Percentiles rank a stretch among this genome's conserved stretches.
These are phyloP conservation scores for Polyommatus iphigenia DNA, from an alignment of 2,888 invertebrate species.

Conservation along the genomic window DNA sequence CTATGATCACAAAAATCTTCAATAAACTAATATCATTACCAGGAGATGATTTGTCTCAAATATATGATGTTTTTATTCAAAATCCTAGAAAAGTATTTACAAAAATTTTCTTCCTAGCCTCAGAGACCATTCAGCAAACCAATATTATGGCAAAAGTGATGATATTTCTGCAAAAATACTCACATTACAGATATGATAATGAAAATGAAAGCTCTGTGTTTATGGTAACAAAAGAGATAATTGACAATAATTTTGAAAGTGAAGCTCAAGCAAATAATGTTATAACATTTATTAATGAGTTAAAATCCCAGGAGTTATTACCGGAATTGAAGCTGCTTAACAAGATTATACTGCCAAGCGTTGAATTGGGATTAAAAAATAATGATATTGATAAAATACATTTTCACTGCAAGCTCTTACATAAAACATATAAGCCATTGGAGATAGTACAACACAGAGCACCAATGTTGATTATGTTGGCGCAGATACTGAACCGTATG, in stretches of 20 bases:
- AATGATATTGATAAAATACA: conserved; percentile 52
- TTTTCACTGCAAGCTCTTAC: conserved; percentile 55
- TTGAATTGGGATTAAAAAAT: conserved; percentile 57
- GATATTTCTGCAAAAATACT: conserved; percentile 55
- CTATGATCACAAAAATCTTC: conserved; percentile 58
- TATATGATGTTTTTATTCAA: conserved; percentile 62
- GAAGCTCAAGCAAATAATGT: conserved; percentile 55
- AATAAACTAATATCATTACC: conserved; percentile 60
- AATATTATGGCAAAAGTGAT: conserved; percentile 62
- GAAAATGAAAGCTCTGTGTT: conserved; percentile 64
- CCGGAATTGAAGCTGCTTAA: conserved; percentile 57
- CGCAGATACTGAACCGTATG: conserved; percentile 60
- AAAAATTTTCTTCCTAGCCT: conserved; percentile 60
- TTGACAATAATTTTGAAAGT: conserved; percentile 49
- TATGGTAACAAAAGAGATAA: conserved; percentile 50
- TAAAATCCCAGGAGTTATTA: conserved; percentile 55
- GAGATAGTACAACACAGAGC: conserved; percentile 62
- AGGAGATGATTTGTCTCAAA: conserved; percentile 54
- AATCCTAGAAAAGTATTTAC: conserved; percentile 58
- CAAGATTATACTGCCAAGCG: conserved; percentile 63
- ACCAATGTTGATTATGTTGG: conserved; percentile 67
- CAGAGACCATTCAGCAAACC: conserved; percentile 58
- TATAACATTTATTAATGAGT: conserved; percentile 54
- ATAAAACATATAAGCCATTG: conserved; percentile 50
- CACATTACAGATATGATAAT: conserved; percentile 57